These are phyloP conservation scores for Spheniscus mendiculus DNA, from an alignment of 2,113 vertebrate genomes.

Conservation along the genomic window DNA sequence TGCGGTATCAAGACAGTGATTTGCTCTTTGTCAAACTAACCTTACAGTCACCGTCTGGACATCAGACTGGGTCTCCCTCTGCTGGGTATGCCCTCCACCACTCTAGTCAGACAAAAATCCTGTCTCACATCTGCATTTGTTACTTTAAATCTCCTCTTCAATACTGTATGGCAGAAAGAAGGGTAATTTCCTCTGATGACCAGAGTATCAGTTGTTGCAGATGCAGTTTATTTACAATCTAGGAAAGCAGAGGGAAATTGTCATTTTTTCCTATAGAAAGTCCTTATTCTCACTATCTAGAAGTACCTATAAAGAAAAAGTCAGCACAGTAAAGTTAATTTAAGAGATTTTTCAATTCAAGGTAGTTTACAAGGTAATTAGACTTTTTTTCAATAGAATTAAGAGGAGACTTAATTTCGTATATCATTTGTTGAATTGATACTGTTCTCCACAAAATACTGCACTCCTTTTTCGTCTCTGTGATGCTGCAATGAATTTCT, in stretches of 20 bases:
- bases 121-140: not conserved
- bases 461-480: not conserved
- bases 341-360: not conserved
- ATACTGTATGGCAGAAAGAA: not conserved
- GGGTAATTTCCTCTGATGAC: not conserved
- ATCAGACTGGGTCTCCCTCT: not conserved
- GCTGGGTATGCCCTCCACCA: not conserved
- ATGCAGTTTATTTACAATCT: not conserved
- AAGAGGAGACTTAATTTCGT: not conserved
- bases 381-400: not conserved
- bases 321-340: not conserved
- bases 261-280: not conserved
- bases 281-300: not conserved
- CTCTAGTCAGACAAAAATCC: not conserved
- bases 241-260: not conserved
- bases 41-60: not conserved
- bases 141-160: not conserved
- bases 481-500: not conserved
- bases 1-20: not conserved
- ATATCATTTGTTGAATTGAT: not conserved
- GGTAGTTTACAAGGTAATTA: not conserved
- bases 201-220: not conserved
- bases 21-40: not conserved
- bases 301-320: not conserved
- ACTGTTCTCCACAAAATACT: not conserved